Conservation (phyloP, 2,888 invertebrate species). For the Polietes domitor region DNA sequence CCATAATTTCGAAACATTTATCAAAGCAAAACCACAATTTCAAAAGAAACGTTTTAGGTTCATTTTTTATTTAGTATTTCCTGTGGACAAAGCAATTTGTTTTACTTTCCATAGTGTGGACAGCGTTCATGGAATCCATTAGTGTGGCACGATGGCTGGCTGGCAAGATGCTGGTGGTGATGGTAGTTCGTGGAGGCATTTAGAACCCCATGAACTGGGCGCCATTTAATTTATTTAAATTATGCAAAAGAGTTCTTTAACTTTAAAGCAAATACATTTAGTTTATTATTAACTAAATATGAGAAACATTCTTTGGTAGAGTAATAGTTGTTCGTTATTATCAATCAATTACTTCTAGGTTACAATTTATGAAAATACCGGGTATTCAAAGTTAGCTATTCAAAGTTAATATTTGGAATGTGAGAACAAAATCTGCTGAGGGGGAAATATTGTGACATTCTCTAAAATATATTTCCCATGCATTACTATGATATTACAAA, state of each 20-base stretch:
- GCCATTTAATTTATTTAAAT: slow-evolving; percentile 23
- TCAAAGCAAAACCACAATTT: slow-evolving; percentile 64
- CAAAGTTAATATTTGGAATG: too few relatives aligned
- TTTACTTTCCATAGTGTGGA: slow-evolving; percentile 50
- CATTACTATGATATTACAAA: too few relatives aligned
- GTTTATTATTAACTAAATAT: too few relatives aligned
- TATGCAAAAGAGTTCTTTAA: background rate
- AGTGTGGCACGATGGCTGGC: background rate
- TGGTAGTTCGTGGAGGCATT: background rate
- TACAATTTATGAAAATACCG: too few relatives aligned
- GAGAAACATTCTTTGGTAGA: too few relatives aligned
- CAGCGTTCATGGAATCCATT: slow-evolving; percentile 59
- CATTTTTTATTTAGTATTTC: slow-evolving; percentile 56
- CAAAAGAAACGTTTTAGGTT: slow-evolving; percentile 60
- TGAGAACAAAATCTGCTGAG: too few relatives aligned
- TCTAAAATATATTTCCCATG: too few relatives aligned
- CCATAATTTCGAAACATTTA: slow-evolving; percentile 57
- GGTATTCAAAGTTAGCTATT: too few relatives aligned
- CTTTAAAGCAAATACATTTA: background rate
- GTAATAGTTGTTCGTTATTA: too few relatives aligned
- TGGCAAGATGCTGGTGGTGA: background rate
- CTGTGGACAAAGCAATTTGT: slow-evolving; percentile 66
- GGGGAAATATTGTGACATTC: too few relatives aligned
- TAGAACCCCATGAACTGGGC: background rate
- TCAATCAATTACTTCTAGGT: too few relatives aligned